A percentile compares a stretch with the other conserved stretches of the same genome.
These are phyloP conservation scores for Mesorhabditis spiculigera DNA, from an alignment of 2,888 invertebrate genomes.

Conservation along the genomic window DNA sequence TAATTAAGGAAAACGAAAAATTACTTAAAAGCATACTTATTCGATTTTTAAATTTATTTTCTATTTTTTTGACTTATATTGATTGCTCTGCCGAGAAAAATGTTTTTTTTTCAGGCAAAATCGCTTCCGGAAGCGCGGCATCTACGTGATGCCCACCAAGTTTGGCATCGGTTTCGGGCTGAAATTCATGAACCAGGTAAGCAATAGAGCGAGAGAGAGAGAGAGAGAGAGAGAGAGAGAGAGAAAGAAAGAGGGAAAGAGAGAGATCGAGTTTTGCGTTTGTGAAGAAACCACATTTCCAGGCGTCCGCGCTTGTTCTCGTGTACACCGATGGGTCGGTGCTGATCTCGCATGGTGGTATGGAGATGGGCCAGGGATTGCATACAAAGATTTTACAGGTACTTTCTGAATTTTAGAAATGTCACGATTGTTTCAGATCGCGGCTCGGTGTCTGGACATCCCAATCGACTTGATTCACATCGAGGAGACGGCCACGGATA, in stretches of 20 bases:
- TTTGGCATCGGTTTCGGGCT: slow-evolving; percentile 59
- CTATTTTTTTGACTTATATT: background rate
- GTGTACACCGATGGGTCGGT: slow-evolving; percentile 79
- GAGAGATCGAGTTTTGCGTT: background rate
- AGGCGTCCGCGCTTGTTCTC: slow-evolving; percentile 78
- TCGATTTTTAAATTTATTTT: too few species aligned
- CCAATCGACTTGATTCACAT: slow-evolving; percentile 59
- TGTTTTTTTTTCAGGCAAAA: slow-evolving; percentile 31
- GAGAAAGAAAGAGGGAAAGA: background rate
- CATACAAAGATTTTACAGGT: slow-evolving; percentile 90
- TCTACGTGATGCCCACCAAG: slow-evolving; percentile 52
- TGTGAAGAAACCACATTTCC: slow-evolving; percentile 13
- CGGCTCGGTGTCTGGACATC: slow-evolving; percentile 48
- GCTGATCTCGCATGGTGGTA: slow-evolving; percentile 78
- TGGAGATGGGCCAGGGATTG: slow-evolving; percentile 94
- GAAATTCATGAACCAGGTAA: too few species aligned
- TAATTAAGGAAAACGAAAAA: too few species aligned
- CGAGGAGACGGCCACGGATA: slow-evolving; percentile 80
- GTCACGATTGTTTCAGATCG: too few species aligned
- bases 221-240: too few species aligned
- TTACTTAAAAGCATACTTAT: too few species aligned
- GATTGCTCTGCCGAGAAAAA: background rate
- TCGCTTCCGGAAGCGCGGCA: slow-evolving; percentile 48
- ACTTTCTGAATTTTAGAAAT: too few species aligned
- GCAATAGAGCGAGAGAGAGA: too few species aligned